Evolutionary conservation across 2,888 invertebrate species (phyloP), one percentile per base, ranked within the genome.

Genomic region (Aplocera efformata): DNA sequence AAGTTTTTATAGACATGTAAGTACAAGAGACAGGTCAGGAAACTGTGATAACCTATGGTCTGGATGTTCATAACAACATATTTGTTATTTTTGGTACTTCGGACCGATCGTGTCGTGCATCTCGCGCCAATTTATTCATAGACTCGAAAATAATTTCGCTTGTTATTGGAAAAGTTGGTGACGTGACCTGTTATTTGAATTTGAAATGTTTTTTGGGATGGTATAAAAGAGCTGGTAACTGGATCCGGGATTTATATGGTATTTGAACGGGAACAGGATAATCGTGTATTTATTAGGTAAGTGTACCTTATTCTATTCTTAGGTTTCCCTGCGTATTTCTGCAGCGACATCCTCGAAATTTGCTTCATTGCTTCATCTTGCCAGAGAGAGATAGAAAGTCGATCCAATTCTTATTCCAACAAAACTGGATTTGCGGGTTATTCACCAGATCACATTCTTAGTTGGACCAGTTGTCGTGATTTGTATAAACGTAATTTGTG

Each of bases 11-110:
- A 39, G 31, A 39, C 39, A 37, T 33, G 47, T n/a, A n/a, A n/a
- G n/a, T 36, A 46, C 50, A 34, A 38, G 53, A 52, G 45, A 58
- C 49, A 51, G 49, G 58, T 56, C 47, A 43, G 42, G 38, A 34
- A 46, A 34, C 35, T 37, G 13, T 17, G 71, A 70, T 72, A 72
- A 70, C 68, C 72, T 58, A 39, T 59, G 59, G 54, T 64, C 63
- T 60, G 63, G 64, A 63, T 67, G 66, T 58, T 67, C 60, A 60
- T 64, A 70, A 67, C 45, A 72, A 70, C 67, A 63, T 74, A 73
- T 74, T 76, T 73, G 32, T 36, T 55, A 28, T 57, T 58, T 66
- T 67, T 52, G 57, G 54, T 56, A 30, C 28, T 32, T 24, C 34
- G 21, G 48, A 48, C 47, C 32, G 48, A 60, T 55, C 48, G 58